Percentiles rank a stretch among this genome's conserved stretches.
phyloP scores from a whole-genome alignment of 2,888 invertebrate genomes.

The Pyrocoelia pectoralis region DNA sequence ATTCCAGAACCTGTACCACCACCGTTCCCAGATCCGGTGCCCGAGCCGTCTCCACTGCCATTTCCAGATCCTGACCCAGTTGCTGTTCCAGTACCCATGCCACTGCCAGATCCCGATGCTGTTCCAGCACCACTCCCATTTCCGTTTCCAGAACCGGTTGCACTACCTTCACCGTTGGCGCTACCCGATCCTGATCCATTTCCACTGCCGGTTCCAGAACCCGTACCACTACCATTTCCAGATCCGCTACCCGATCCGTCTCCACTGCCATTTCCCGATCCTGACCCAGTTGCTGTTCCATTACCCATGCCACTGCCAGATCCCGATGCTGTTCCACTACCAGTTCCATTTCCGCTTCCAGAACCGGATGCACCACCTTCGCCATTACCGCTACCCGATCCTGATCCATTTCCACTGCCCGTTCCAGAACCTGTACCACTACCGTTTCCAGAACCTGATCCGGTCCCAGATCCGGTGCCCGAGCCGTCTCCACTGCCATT shows the following conservation, averaged over 20 bases:
- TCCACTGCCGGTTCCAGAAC: constrained; percentile 7
- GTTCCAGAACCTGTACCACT: constrained; percentile 3
- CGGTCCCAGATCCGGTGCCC: neutral
- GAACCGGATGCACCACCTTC: neutral
- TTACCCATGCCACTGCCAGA: constrained; percentile 12
- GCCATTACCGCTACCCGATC: constrained; percentile 6
- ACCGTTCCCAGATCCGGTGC: no score
- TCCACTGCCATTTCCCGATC: constrained; percentile 11
- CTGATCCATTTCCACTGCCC: neutral
- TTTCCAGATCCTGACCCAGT: no score
- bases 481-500: constrained; percentile 10
- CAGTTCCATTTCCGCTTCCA: no score
- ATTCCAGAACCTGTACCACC: no score
- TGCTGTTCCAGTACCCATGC: no score
- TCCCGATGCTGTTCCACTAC: constrained; percentile 3
- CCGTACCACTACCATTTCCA: constrained; percentile 13
- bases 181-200: constrained; percentile 8
- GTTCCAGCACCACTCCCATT: no score
- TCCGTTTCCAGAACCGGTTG: no score
- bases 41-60: no score
- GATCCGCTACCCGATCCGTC: constrained; percentile 7
- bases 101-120: no score
- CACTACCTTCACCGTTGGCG: no score
- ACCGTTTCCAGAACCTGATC: neutral
- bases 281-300: constrained; percentile 14